Percentiles rank a stretch among this genome's conserved stretches.
These are phyloP conservation scores for Ctena decussata DNA, from an alignment of 2,888 invertebrate species.

Conservation along the genomic window DNA sequence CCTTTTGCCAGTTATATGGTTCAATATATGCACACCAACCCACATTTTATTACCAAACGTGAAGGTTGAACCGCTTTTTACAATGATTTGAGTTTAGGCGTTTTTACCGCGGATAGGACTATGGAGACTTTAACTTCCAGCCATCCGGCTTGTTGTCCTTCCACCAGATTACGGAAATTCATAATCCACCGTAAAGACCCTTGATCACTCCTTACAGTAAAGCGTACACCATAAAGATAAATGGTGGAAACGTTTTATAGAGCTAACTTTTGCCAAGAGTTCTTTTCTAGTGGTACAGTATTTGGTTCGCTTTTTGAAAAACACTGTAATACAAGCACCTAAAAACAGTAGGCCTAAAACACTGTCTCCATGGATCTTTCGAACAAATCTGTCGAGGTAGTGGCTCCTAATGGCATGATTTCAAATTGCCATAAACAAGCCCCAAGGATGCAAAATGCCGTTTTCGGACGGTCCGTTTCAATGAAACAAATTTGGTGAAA, in stretches of 20 bases:
- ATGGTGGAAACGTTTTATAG: constrained; percentile 60
- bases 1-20: too few species aligned
- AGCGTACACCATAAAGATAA: constrained; percentile 55
- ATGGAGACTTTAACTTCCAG: too few species aligned
- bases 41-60: too few species aligned
- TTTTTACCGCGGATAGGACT: too few species aligned
- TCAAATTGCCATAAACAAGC: constrained; percentile 45
- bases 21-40: too few species aligned
- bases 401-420: constrained; percentile 48
- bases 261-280: constrained; percentile 38
- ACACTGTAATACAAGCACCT: constrained; percentile 20
- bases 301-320: constrained; percentile 34
- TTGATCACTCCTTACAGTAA: constrained; percentile 55
- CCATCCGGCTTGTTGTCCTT: constrained; percentile 52
- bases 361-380: constrained; percentile 41
- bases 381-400: constrained; percentile 39
- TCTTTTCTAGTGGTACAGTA: constrained; percentile 50
- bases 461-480: constrained; percentile 32
- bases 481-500: constrained; percentile 47
- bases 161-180: constrained; percentile 38
- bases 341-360: constrained; percentile 22
- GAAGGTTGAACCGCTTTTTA: too few species aligned
- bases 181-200: constrained; percentile 43
- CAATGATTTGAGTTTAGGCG: too few species aligned
- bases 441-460: constrained; percentile 37